A percentile compares a stretch with the other conserved stretches of the same genome.
Evolutionary conservation across 2,888 invertebrate genomes (phyloP).

Genomic region (Sympetrum striolatum): DNA sequence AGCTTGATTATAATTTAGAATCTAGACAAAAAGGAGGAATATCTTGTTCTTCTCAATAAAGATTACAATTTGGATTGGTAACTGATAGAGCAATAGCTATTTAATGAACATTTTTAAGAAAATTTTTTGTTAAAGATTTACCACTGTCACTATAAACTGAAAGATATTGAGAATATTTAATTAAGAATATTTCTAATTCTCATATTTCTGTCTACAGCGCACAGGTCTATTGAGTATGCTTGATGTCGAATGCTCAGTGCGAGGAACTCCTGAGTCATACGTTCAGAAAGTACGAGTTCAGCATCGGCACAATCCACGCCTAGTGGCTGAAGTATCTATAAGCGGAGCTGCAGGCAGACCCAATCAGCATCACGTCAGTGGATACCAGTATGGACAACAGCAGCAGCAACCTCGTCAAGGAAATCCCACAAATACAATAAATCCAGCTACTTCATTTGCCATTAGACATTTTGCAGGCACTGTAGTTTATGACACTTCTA

Average conservation of each 20-base stretch:
- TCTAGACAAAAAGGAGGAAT: too few relatives aligned
- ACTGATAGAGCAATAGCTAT: too few relatives aligned
- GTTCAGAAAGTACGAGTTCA: slow-evolving; percentile 80
- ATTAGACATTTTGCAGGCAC: slow-evolving; percentile 90
- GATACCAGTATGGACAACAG: slow-evolving; percentile 22
- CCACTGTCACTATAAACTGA: neutral
- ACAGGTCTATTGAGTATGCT: slow-evolving; percentile 90
- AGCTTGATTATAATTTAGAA: too few relatives aligned
- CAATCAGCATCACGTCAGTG: slow-evolving; percentile 12
- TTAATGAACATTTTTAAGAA: too few relatives aligned
- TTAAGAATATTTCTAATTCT: neutral
- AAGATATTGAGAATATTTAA: neutral
- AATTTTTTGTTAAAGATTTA: too few relatives aligned
- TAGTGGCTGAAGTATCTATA: slow-evolving; percentile 79
- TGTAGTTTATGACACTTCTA: slow-evolving; percentile 87
- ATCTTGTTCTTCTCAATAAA: too few relatives aligned
- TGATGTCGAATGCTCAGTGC: slow-evolving; percentile 88
- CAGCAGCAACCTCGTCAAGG: neutral
- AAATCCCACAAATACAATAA: neutral
- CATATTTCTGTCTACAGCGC: slow-evolving; percentile 61
- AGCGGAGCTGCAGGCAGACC: slow-evolving; percentile 59
- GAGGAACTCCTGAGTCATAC: slow-evolving; percentile 81
- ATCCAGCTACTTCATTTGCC: slow-evolving; percentile 75
- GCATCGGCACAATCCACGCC: slow-evolving; percentile 81
- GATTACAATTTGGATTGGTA: too few relatives aligned